These are phyloP conservation scores for Homarus gammarus DNA, from an alignment of 2,888 invertebrate species.

Conservation along the genomic window DNA sequence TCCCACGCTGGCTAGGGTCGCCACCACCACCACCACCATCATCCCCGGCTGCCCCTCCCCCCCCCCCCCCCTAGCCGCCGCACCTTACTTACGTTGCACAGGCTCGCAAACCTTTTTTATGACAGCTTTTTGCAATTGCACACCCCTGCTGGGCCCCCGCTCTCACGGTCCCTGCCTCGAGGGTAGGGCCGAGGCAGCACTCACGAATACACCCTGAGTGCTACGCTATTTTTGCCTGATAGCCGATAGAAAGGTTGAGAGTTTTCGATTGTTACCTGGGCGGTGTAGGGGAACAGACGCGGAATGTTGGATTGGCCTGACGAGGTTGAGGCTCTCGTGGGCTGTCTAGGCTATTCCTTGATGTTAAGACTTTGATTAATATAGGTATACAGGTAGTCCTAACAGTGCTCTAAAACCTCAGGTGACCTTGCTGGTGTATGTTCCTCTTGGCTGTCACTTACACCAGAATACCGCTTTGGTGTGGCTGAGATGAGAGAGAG, in stretches of 20 bases:
- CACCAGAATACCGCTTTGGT: no score
- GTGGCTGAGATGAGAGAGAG: no score
- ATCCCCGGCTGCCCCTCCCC: not conserved
- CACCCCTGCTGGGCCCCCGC: conserved; percentile 42
- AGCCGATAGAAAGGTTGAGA: conserved; percentile 62
- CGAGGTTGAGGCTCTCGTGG: not conserved
- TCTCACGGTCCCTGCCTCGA: conserved; percentile 41
- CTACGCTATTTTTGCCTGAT: conserved; percentile 58
- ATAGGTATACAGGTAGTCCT: no score
- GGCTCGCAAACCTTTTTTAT: conserved; percentile 63
- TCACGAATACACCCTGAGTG: conserved; percentile 57
- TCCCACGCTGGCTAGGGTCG: conserved; percentile 10
- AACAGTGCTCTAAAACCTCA: no score
- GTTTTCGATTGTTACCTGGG: conserved; percentile 62
- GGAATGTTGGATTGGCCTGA: conserved; percentile 39
- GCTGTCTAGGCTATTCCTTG: not conserved
- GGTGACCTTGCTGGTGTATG: no score
- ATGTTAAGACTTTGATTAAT: not conserved
- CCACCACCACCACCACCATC: conserved; percentile 9
- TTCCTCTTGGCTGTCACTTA: no score
- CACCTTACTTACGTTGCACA: conserved; percentile 61
- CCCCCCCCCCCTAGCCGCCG: conserved; percentile 26
- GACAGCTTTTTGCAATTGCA: conserved; percentile 64
- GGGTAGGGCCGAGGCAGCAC: conserved; percentile 34
- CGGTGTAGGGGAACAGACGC: conserved; percentile 39